Evolutionary conservation across 2,113 vertebrate species (phyloP), one percentile per base, ranked within the genome.

Genomic region (Dendrocopos noguchii): DNA sequence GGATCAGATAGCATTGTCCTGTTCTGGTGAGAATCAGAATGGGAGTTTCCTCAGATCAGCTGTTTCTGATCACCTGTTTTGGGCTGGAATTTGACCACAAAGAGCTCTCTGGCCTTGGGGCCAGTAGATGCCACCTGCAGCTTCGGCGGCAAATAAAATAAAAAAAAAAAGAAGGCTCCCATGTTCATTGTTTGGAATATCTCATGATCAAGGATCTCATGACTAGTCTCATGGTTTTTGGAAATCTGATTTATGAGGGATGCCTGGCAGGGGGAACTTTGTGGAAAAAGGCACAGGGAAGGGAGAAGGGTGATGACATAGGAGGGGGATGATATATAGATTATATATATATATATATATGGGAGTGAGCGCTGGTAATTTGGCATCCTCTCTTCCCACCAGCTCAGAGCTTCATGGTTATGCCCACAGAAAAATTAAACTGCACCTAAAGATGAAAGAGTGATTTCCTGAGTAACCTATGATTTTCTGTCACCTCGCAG

Each of bases 131-230:
- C 75, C 44, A 67, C 27, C 18, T 1, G 0, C 28, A 68, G 82
- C 24, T 80, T 91, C 82, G 86, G 57, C 56, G 29, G 13, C 82
- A 83, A 90, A 82, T 65, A 50, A 75, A 76, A 70, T 36, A 12
- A 59, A 83, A 61, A 72, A 55, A 28, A 72, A 50, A 28, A 52
- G 22, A 52, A 52, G 22, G 10, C 50, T 22, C 50, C 50, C 50
- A 24, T 52, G 6, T 52, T 80, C 7, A 4, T 67, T 67, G 33
- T 88, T 90, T 67, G 20, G n/a, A 91, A 18, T 33, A 68, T 78
- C 33, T 90, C 28, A 19, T 90, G 66, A 57, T 74, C 86, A 46
- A 93, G 87, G n/a, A 36, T 77, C 56, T 82, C 84, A 59, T 64
- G 36, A 73, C 50, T 39, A 71, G 68, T 88, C 73, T 67, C 61